phyloP scores from a whole-genome alignment of 2,888 invertebrate genomes.

The Eilema depressum region DNA sequence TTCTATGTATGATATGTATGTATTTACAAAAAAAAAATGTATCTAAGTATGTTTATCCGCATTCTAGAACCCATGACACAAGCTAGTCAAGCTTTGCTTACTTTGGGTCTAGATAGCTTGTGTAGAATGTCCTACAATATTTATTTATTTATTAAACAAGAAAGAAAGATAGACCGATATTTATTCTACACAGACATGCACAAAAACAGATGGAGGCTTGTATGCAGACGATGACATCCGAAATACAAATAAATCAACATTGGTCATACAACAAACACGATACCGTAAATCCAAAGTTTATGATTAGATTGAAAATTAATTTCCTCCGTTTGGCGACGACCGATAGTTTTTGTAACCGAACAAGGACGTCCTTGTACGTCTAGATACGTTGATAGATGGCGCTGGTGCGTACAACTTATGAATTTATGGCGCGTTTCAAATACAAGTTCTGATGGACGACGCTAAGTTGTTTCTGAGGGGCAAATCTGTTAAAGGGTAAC shows the following conservation, averaged over 20 bases:
- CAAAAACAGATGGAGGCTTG: too few relatives aligned
- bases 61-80: too few relatives aligned
- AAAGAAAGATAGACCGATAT: too few relatives aligned
- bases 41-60: too few relatives aligned
- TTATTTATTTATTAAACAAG: too few relatives aligned
- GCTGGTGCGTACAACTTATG: background rate
- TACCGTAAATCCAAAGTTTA: background rate
- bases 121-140: too few relatives aligned
- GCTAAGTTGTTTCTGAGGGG: background rate
- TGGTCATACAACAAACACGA: background rate
- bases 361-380: background rate
- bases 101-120: too few relatives aligned
- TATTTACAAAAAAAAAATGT: too few relatives aligned
- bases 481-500: background rate
- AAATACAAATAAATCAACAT: constrained; percentile 1
- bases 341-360: background rate
- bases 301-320: constrained; percentile 1
- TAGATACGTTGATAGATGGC: background rate
- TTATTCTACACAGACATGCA: too few relatives aligned
- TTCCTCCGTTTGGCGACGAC: background rate
- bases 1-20: too few relatives aligned
- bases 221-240: too few relatives aligned
- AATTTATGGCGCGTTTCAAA: background rate
- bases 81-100: too few relatives aligned
- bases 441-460: constrained; percentile 1